These are phyloP conservation scores for Setophaga coronata DNA, from an alignment of 2,113 vertebrate genomes.

Conservation along the genomic window DNA sequence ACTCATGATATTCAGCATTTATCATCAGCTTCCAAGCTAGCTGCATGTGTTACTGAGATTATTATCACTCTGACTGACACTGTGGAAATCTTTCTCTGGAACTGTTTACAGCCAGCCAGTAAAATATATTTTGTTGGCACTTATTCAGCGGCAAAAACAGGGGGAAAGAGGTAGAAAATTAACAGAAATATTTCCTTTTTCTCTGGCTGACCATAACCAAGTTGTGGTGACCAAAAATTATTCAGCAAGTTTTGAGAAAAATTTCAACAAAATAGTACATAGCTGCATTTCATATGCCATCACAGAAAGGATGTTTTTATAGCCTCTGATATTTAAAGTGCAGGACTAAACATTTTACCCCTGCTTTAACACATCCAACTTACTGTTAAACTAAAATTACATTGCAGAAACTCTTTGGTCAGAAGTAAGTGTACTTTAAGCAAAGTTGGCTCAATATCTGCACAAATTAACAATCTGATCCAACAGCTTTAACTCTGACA, in stretches of 20 bases:
- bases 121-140: neutral
- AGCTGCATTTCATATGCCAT: neutral
- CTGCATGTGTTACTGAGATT: neutral
- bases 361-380: neutral
- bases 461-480: neutral
- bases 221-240: neutral
- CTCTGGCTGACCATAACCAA: neutral
- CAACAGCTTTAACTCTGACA: neutral
- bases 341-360: neutral
- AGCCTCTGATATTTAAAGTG: neutral
- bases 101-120: neutral
- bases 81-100: neutral
- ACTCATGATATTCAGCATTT: neutral
- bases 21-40: neutral
- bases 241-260: constrained; percentile 1
- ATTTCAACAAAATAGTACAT: neutral
- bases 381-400: neutral
- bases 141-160: neutral
- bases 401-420: neutral
- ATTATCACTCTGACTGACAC: neutral
- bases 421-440: neutral
- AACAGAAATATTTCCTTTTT: neutral
- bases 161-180: neutral
- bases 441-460: neutral
- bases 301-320: neutral